These are phyloP conservation scores for Magallana gigas DNA, from an alignment of 1,140 invertebrate genomes.

Conservation along the genomic window DNA sequence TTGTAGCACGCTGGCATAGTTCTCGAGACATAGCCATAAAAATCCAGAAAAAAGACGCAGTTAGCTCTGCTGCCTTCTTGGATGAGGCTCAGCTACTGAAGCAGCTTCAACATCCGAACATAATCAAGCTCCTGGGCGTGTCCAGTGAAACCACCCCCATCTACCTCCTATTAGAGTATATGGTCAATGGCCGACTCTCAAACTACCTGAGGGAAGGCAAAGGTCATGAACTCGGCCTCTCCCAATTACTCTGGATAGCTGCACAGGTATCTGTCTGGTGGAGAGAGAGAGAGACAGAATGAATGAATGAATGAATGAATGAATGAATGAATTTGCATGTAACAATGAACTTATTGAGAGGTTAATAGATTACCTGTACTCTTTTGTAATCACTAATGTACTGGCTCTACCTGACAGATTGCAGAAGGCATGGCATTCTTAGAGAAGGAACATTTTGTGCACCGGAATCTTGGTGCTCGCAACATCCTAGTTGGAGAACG, in stretches of 20 bases:
- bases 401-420: conserved; percentile 70
- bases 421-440: conserved; percentile 94
- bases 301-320: too few relatives aligned
- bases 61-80: conserved; percentile 97
- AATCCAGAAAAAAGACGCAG: conserved; percentile 95
- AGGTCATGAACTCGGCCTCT: conserved; percentile 66
- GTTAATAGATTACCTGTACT: too few relatives aligned
- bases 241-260: conserved; percentile 71
- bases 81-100: conserved; percentile 99
- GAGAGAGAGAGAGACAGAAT: too few relatives aligned
- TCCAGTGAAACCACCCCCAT: conserved; percentile 99
- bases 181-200: conserved; percentile 73
- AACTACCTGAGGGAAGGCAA: conserved; percentile 72
- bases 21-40: conserved; percentile 97
- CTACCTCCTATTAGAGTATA: conserved; percentile 98
- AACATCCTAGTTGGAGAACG: conserved; percentile 95
- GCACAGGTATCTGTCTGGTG: conserved; percentile 67
- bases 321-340: too few relatives aligned
- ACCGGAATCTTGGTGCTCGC: conserved; percentile 78
- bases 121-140: conserved; percentile 97
- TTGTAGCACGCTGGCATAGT: conserved; percentile 89
- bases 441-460: conserved; percentile 89
- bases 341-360: too few relatives aligned
- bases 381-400: too few relatives aligned
- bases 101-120: conserved; percentile 95